Conservation (phyloP, 1,140 invertebrate genomes). For the Ridgeia piscesae region DNA sequence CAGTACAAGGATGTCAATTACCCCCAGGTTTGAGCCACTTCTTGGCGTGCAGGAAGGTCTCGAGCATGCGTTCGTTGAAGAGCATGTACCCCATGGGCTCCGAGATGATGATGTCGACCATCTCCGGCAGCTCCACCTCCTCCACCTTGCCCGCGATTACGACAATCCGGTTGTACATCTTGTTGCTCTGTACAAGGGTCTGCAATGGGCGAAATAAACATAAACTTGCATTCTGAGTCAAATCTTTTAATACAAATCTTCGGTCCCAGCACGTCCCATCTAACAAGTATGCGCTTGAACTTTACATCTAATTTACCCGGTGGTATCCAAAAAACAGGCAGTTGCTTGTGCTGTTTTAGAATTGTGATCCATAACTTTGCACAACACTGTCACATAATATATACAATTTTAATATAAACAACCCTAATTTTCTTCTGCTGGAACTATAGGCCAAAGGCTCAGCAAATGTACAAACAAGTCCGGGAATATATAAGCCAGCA, state of each 20-base stretch:
- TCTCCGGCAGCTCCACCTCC: constrained; percentile 92
- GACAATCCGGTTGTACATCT: constrained; percentile 67
- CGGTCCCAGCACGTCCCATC: no score
- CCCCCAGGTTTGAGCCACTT: constrained; percentile 94
- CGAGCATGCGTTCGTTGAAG: constrained; percentile 98
- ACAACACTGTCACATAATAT: no score
- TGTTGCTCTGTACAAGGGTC: constrained; percentile 86
- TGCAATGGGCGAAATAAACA: constrained; percentile 45
- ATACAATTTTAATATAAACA: no score
- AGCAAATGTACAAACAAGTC: no score
- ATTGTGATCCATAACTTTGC: no score
- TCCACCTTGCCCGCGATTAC: constrained; percentile 98
- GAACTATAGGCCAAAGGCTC: no score
- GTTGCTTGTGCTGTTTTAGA: no score
- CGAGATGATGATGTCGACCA: constrained; percentile 95
- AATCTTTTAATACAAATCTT: not conserved
- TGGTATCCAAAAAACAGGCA: no score
- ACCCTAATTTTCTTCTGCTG: no score
- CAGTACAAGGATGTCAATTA: constrained; percentile 34
- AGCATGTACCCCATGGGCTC: constrained; percentile 99
- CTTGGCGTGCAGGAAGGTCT: constrained; percentile 97
- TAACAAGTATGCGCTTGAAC: no score
- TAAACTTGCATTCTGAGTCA: not conserved
- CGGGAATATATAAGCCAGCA: no score
- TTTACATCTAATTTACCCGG: no score